phyloP scores from a whole-genome alignment of 2,797 vertebrate genomes.

The Acanthurus lineatus region DNA sequence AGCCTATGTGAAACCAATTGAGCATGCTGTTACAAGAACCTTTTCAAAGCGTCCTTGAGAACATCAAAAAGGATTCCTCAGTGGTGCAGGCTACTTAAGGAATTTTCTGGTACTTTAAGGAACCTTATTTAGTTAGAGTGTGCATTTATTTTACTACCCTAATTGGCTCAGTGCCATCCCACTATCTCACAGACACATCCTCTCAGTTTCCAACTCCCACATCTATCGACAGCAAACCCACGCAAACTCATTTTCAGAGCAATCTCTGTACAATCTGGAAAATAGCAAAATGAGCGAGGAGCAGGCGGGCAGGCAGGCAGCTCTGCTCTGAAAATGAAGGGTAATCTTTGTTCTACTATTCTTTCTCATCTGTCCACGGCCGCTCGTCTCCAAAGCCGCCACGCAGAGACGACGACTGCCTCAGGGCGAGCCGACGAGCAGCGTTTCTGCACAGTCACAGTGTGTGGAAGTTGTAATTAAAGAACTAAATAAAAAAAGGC shows the following conservation, averaged over 20 bases:
- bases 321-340: slow-evolving; percentile 62
- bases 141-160: slow-evolving; percentile 2
- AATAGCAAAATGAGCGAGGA: slow-evolving; percentile 33
- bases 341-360: slow-evolving; percentile 67
- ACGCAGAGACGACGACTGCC: slow-evolving; percentile 49
- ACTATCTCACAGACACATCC: slow-evolving; percentile 20
- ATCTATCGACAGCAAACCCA: slow-evolving; percentile 48
- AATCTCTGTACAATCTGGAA: slow-evolving; percentile 50
- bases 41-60: slow-evolving; percentile 27
- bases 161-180: slow-evolving; percentile 23
- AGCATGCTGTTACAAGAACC: slow-evolving; percentile 24
- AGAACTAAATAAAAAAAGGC: slow-evolving; percentile 79
- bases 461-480: slow-evolving; percentile 83
- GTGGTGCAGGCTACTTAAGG: slow-evolving; percentile 20
- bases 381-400: slow-evolving; percentile 56
- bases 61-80: slow-evolving; percentile 24
- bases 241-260: slow-evolving; percentile 45
- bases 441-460: slow-evolving; percentile 64
- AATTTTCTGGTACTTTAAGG: slow-evolving; percentile 32
- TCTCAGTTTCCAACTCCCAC: slow-evolving; percentile 17
- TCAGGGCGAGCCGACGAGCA: slow-evolving; percentile 44
- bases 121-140: slow-evolving; percentile 1
- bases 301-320: slow-evolving; percentile 35
- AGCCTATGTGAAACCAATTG: slow-evolving; percentile 32
- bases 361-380: slow-evolving; percentile 62